phyloP scores from a whole-genome alignment of 2,797 vertebrate genomes.

The Setipinna tenuifilis region DNA sequence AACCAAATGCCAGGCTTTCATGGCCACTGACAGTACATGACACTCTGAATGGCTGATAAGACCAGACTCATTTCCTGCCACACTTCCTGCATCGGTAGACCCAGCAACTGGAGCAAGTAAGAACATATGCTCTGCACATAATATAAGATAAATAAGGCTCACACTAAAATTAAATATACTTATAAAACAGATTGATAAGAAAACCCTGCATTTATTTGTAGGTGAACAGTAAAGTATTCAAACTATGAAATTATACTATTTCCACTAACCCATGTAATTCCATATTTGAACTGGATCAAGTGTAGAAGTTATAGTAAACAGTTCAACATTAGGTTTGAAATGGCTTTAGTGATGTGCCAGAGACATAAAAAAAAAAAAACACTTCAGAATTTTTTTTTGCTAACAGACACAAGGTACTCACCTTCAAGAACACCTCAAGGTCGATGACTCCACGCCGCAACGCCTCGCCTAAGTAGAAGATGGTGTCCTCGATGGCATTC shows the following conservation, averaged over 20 bases:
- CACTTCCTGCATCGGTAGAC: background rate
- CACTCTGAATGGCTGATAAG: background rate
- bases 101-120: background rate
- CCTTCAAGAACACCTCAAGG: conserved; percentile 98
- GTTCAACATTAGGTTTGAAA: background rate
- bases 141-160: background rate
- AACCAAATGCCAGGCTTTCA: background rate
- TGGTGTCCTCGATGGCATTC: conserved; percentile 98
- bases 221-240: no score
- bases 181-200: no score
- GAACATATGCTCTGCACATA: background rate
- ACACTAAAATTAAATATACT: background rate
- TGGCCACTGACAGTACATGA: background rate
- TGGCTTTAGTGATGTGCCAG: background rate
- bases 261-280: background rate
- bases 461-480: conserved; percentile 98
- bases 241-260: background rate
- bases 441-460: conserved; percentile 95
- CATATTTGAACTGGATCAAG: background rate
- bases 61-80: background rate
- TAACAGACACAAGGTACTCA: conserved; percentile 55
- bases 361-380: background rate
- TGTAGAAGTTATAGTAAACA: background rate
- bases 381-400: no score
- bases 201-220: no score